Conservation (phyloP, 2,888 invertebrate genomes). For the Strigamia maritima region DNA sequence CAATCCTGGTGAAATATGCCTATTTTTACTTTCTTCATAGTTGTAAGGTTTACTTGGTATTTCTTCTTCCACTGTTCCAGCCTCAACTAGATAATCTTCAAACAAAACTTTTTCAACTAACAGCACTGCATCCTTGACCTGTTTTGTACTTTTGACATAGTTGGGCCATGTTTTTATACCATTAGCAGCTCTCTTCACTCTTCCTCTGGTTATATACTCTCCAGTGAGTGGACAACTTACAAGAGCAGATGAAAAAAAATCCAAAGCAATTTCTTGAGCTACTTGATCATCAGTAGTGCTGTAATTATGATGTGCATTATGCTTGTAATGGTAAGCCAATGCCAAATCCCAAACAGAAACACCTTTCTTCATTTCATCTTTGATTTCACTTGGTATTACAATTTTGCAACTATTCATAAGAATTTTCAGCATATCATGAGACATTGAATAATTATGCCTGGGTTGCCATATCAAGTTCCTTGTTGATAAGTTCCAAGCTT, state of each 20-base stretch:
- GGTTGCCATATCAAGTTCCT: neutral
- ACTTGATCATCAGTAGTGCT: neutral
- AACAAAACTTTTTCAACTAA: neutral
- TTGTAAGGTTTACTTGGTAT: neutral
- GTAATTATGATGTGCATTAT: constrained; percentile 3
- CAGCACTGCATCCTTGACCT: neutral
- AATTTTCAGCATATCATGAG: neutral
- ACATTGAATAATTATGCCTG: neutral
- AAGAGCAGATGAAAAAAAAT: constrained; percentile 22
- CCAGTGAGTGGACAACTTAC: neutral
- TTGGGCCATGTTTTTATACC: constrained; percentile 7
- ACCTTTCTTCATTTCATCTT: neutral
- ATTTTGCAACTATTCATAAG: neutral
- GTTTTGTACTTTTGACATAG: neutral
- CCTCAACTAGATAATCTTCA: neutral
- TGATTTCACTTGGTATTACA: neutral
- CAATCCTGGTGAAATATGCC: neutral
- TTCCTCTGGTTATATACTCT: neutral
- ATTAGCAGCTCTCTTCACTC: neutral
- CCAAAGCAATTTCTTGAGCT: constrained; percentile 24
- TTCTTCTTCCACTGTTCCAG: neutral
- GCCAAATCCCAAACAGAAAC: neutral
- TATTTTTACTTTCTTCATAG: neutral
- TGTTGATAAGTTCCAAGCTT: neutral
- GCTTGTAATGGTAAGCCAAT: neutral